These are phyloP conservation scores for Podilymbus podiceps DNA, from an alignment of 2,113 vertebrate genomes.

Conservation along the genomic window DNA sequence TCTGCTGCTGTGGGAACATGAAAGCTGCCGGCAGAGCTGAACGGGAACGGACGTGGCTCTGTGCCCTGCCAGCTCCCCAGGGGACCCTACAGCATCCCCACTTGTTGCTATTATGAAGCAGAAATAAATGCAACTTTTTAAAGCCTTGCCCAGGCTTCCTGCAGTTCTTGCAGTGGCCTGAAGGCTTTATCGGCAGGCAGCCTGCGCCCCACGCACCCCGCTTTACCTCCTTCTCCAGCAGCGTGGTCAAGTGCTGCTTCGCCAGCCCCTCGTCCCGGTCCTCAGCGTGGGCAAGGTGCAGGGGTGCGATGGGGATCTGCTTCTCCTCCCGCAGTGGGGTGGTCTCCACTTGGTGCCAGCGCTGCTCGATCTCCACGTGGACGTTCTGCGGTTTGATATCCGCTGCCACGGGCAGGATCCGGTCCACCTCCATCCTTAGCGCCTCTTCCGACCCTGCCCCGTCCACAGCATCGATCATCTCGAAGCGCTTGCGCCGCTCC, in stretches of 20 bases:
- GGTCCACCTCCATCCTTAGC: constrained; percentile 86
- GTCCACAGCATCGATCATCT: constrained; percentile 66
- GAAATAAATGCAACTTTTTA: background rate
- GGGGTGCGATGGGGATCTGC: constrained; percentile 88
- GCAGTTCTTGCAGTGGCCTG: background rate
- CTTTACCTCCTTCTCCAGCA: constrained; percentile 92
- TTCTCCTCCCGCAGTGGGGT: constrained; percentile 93
- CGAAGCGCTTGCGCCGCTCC: constrained; percentile 79
- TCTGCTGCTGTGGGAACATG: background rate
- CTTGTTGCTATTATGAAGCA: accelerated
- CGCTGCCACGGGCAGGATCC: constrained; percentile 42
- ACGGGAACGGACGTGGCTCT: accelerated
- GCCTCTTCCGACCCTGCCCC: constrained; percentile 68
- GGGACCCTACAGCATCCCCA: background rate
- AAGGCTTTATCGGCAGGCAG: background rate
- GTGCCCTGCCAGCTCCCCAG: background rate
- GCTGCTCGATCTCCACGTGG: constrained; percentile 92
- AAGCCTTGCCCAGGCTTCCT: background rate
- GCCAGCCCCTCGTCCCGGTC: constrained; percentile 72
- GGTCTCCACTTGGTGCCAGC: constrained; percentile 97
- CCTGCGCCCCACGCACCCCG: background rate
- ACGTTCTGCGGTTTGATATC: constrained; percentile 76
- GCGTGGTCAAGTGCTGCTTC: constrained; percentile 80
- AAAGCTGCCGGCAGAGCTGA: background rate
- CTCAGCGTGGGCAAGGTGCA: constrained; percentile 64